Base-by-base conservation (phyloP, 2,797 vertebrate species). In the Emydoidea blandingii region DNA sequence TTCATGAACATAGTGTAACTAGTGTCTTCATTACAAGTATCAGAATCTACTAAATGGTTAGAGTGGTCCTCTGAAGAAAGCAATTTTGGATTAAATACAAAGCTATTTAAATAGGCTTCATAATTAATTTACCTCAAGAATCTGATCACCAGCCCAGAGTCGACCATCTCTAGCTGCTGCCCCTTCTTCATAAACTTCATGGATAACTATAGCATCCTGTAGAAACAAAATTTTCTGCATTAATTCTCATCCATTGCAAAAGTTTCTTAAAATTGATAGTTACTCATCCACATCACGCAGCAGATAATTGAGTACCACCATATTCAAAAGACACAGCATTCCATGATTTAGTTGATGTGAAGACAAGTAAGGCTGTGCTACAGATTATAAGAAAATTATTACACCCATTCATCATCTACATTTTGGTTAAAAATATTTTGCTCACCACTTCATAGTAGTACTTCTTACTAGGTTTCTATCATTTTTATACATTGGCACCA, bases 151-250 rank as follows among this genome's bases (percentile, higher is more conserved):
- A 0, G 99, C 99, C 99, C 99, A 99, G n/a, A 99, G 99, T 31
- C 99, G 98, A 12, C 99, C 99, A 47, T 99, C 99, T 94, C 99
- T 98, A 47, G 99, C 99, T 59, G 99, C 99, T 15, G 99, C 99
- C 47, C 99, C 99, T 97, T 99, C 99, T 91, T 99, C 99, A 79
- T 99, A 99, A 12, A 99, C 99, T 98, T 99, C 99, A 87, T 99
- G 99, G 95, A 99, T 99, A 95, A 99, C 98, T 7, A 99, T 99
- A 86, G 99, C 99, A 3, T 99, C 99, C 99, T 99, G 95, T 0
- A 87, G 82, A 97, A 95, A 97, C 16, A 93, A 96, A 74, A 57
- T n/a, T 31, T 68, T 12, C 5, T 76, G 2, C 1, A 72, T 97
- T 88, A 97, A 81, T 62, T 9, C 41, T 85, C 81, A 79, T 29